phyloP scores from a whole-genome alignment of 2,113 vertebrate species.

The Procavia capensis region DNA sequence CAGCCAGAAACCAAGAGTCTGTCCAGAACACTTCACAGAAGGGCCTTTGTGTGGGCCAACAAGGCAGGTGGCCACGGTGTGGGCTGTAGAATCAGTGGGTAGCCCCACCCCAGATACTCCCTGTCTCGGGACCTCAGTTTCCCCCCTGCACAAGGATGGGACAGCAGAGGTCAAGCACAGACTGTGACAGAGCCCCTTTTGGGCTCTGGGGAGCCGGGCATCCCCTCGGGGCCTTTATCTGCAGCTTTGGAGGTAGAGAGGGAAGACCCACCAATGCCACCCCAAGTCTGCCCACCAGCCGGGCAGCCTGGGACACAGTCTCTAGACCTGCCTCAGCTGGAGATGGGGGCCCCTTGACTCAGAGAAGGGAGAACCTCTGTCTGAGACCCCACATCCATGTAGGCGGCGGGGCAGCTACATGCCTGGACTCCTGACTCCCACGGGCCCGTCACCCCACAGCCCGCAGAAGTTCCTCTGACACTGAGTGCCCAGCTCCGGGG shows the following conservation, averaged over 20 bases:
- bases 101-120: neutral
- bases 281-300: neutral
- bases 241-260: fast-evolving
- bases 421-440: fast-evolving
- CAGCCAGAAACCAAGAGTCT: constrained; percentile 73
- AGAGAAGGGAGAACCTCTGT: fast-evolving
- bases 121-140: neutral
- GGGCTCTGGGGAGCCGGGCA: fast-evolving
- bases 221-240: neutral
- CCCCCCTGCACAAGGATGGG: fast-evolving
- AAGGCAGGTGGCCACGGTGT: neutral
- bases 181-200: fast-evolving
- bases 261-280: no score
- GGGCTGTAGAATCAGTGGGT: fast-evolving
- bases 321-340: neutral
- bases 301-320: neutral
- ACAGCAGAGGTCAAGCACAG: fast-evolving
- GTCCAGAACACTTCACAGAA: constrained; percentile 71
- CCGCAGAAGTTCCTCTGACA: neutral
- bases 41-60: constrained; percentile 49
- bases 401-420: neutral
- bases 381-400: fast-evolving
- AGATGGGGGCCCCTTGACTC: neutral
- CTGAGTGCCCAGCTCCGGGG: neutral
- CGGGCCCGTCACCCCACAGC: fast-evolving